Base-by-base conservation (phyloP, 2,888 invertebrate species). In the Aphidius colemani region DNA sequence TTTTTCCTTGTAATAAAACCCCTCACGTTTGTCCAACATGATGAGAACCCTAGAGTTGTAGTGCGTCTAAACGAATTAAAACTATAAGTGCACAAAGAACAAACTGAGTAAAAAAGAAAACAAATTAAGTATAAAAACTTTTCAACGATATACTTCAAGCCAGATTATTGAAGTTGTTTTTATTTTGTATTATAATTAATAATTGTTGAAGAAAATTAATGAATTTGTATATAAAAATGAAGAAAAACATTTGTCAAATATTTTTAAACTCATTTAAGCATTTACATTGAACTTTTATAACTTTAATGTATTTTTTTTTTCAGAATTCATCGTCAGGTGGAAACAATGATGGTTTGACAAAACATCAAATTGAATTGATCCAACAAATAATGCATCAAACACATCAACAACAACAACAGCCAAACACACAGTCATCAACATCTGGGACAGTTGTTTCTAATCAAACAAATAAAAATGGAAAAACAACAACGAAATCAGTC, bases 311-410 rank as follows among this genome's bases (percentile, higher is more conserved):
- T 61, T 55, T 70, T 69, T 69, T 69, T 74, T 76, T 67, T 6
- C 76, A 85, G 85, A 82, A 82, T 69, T 81, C 83, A 68, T 82
- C 80, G 53, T 78, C 80, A 59, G 83, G 84, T 49, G 83, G 84
- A 60, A 85, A 83, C 79, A 89, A 89, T 78, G 90, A 90, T 73
- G 89, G 89, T 66, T 83, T 90, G 70, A 90, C 90, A 62, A 87
- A 89, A 73, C 90, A 91, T 75, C 91, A 91, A 80, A 84, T 90
- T 73, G 90, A 90, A 80, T 85, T 91, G 74, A 90, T 90, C 75
- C 90, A 90, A 81, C 90, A 90, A 82, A 90, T 90, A 73, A 90
- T 90, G 89, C 89, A 90, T 75, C 90, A 90, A 80, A 89, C 89
- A 13, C 89, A 90, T 78, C 89, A 89, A 73, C 87, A 88, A 60